A percentile compares a stretch with the other conserved stretches of the same genome.
phyloP scores from a whole-genome alignment of 2,797 vertebrate genomes.

The Sparidentex hasta region DNA sequence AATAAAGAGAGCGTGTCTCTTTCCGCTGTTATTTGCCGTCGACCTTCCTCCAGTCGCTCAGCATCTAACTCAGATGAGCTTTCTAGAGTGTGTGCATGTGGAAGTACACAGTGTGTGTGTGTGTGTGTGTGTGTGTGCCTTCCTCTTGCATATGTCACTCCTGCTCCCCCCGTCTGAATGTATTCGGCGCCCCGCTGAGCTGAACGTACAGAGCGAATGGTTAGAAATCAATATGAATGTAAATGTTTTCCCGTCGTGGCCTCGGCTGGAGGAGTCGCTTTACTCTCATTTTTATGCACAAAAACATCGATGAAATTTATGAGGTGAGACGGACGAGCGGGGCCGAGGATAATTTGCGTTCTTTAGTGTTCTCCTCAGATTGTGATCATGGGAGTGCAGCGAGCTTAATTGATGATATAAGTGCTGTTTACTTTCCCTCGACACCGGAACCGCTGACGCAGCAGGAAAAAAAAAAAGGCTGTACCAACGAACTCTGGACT shows the following conservation, averaged over 20 bases:
- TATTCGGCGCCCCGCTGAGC: conserved; percentile 15
- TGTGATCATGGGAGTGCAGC: conserved; percentile 20
- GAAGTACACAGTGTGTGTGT: not conserved
- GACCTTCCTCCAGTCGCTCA: conserved; percentile 45
- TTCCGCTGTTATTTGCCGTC: conserved; percentile 46
- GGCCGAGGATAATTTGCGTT: conserved; percentile 2
- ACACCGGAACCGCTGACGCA: conserved; percentile 30
- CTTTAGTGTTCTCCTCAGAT: conserved; percentile 31
- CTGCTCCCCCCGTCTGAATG: conserved; percentile 11
- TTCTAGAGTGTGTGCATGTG: not conserved
- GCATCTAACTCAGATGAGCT: conserved; percentile 27
- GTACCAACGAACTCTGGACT: not conserved
- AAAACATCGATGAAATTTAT: conserved; percentile 33
- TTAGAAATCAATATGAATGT: conserved; percentile 40
- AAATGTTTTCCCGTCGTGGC: conserved; percentile 35
- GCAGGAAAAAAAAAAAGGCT: conserved; percentile 24
- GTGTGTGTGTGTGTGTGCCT: not conserved
- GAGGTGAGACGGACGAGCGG: conserved; percentile 8
- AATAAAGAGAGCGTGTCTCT: conserved; percentile 57
- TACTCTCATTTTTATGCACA: conserved; percentile 39
- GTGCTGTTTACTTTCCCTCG: conserved; percentile 38
- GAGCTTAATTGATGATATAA: conserved; percentile 38
- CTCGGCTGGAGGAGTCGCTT: conserved; percentile 6
- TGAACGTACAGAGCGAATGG: not conserved
- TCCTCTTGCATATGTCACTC: conserved; percentile 5